phyloP scores from a whole-genome alignment of 1,140 invertebrate genomes.

The Trichomalopsis sarcophagae region DNA sequence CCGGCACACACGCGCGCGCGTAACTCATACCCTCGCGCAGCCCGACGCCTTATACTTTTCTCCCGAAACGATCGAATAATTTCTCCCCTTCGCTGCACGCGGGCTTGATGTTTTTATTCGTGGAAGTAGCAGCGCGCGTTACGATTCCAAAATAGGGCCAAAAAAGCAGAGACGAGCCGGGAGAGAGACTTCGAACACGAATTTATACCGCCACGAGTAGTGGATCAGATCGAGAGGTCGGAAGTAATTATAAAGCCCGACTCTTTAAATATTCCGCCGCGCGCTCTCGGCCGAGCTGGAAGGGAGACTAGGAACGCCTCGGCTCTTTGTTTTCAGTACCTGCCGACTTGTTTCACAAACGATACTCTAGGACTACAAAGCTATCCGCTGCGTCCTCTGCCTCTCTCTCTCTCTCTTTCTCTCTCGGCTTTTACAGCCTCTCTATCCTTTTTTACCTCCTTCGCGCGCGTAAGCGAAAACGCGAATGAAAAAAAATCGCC shows the following conservation, averaged over 20 bases:
- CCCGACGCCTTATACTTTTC: slow-evolving; percentile 19
- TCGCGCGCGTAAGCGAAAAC: neutral
- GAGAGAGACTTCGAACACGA: slow-evolving; percentile 21
- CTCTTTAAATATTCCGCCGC: slow-evolving; percentile 61
- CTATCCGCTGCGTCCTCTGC: slow-evolving; percentile 53
- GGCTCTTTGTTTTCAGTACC: slow-evolving; percentile 66
- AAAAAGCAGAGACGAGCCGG: slow-evolving; percentile 11
- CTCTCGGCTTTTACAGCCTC: slow-evolving; percentile 41
- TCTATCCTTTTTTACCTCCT: slow-evolving; percentile 34
- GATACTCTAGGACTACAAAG: slow-evolving; percentile 69
- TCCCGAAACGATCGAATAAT: slow-evolving; percentile 49
- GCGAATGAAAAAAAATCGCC: slow-evolving; percentile 31
- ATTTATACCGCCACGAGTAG: slow-evolving; percentile 36
- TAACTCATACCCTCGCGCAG: neutral
- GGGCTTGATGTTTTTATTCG: slow-evolving; percentile 52
- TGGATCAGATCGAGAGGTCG: slow-evolving; percentile 58
- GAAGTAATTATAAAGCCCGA: slow-evolving; percentile 71
- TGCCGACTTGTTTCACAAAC: slow-evolving; percentile 72
- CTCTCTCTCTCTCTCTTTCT: neutral
- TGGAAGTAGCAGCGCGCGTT: slow-evolving; percentile 36
- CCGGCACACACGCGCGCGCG: neutral
- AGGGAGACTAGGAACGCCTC: neutral
- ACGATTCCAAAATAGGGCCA: slow-evolving; percentile 34
- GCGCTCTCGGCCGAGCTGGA: neutral
- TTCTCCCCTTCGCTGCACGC: slow-evolving; percentile 20